These are phyloP conservation scores for Onychomys arenicola DNA, from an alignment of 2,797 vertebrate species.

Conservation along the genomic window DNA sequence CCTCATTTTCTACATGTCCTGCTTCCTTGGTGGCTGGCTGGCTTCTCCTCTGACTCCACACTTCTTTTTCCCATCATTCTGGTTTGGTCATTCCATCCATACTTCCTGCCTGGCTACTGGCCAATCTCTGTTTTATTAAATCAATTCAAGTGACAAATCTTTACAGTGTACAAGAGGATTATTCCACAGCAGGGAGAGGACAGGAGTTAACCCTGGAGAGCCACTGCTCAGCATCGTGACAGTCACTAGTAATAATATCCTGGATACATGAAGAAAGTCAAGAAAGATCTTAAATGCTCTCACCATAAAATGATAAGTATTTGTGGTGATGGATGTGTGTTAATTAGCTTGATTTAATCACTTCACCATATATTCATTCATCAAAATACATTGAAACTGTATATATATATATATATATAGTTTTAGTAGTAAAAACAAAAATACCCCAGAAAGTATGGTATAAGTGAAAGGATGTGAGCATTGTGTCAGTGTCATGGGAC, in stretches of 20 bases:
- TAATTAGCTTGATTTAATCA: slow-evolving; percentile 2
- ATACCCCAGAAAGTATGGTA: neutral
- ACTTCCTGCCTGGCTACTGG: too few species aligned
- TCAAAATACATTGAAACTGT: neutral
- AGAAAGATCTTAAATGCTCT: neutral
- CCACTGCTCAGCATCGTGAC: neutral
- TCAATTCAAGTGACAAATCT: too few species aligned
- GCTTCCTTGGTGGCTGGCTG: too few species aligned
- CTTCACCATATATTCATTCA: neutral
- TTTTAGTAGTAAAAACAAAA: neutral
- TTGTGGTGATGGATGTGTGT: neutral
- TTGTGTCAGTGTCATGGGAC: accelerated
- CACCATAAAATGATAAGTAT: neutral
- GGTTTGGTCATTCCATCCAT: too few species aligned
- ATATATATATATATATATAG: neutral
- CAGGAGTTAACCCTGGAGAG: neutral
- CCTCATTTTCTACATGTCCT: too few species aligned
- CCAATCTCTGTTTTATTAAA: too few species aligned
- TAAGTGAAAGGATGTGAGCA: neutral
- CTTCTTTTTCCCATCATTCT: too few species aligned
- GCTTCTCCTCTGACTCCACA: too few species aligned
- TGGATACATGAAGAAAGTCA: neutral
- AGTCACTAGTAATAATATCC: neutral
- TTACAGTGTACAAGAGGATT: too few species aligned
- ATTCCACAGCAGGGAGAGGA: too few species aligned